These are phyloP conservation scores for Syngnathoides biaculeatus DNA, from an alignment of 2,113 vertebrate species.

Conservation along the genomic window DNA sequence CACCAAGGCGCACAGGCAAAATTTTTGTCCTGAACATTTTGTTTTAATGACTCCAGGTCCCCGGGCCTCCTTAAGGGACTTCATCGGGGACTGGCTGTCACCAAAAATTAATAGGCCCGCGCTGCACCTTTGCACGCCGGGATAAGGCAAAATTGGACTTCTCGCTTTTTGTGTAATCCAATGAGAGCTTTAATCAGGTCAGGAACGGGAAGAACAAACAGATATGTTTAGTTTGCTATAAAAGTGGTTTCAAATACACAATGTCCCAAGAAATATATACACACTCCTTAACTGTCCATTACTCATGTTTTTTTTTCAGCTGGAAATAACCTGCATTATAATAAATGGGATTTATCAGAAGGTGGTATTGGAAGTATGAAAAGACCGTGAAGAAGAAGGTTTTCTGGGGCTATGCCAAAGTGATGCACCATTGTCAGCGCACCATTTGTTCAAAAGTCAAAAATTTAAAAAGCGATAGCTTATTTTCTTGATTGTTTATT, in stretches of 20 bases:
- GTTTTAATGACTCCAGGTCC: conserved; percentile 9
- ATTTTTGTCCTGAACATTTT: conserved; percentile 11
- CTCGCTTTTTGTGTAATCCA: conserved; percentile 5
- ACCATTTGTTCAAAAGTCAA: too few relatives aligned
- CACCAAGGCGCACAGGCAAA: not conserved
- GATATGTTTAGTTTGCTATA: not conserved
- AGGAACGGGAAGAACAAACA: not conserved
- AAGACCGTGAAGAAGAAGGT: too few relatives aligned
- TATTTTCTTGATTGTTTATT: too few relatives aligned
- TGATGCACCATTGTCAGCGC: too few relatives aligned
- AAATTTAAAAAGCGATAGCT: too few relatives aligned
- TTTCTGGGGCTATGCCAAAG: too few relatives aligned
- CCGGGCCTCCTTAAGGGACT: not conserved
- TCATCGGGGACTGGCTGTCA: conserved; percentile 4
- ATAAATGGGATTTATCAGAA: too few relatives aligned
- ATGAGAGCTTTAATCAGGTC: conserved; percentile 9
- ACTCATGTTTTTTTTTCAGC: not conserved
- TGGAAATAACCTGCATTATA: too few relatives aligned
- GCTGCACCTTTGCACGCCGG: not conserved
- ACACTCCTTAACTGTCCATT: not conserved
- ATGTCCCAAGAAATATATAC: not conserved
- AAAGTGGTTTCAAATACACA: not conserved
- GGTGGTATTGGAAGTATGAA: too few relatives aligned
- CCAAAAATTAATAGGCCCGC: conserved; percentile 10
- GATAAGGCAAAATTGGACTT: conserved; percentile 1